Percentiles rank a stretch among this genome's conserved stretches.
Evolutionary conservation across 2,888 invertebrate genomes (phyloP).

Genomic region (Sturmia bella): DNA sequence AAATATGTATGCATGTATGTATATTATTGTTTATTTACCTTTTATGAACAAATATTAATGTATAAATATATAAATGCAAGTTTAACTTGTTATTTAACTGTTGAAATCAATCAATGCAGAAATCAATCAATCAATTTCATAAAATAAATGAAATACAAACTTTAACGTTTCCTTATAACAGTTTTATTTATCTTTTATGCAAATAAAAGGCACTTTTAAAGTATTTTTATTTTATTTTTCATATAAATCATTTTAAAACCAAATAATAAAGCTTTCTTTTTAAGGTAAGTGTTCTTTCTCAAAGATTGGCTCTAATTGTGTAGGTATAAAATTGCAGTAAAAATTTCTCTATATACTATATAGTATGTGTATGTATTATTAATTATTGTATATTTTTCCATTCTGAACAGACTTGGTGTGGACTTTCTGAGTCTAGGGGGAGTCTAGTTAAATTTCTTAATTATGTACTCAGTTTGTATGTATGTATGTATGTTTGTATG

Average conservation of each 20-base stretch:
- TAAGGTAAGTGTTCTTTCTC: neutral
- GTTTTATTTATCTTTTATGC: slow-evolving; percentile 43
- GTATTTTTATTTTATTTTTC: slow-evolving; percentile 38
- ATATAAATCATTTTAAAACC: slow-evolving; percentile 26
- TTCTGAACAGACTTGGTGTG: slow-evolving; percentile 60
- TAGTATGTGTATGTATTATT: neutral
- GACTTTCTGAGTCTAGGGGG: slow-evolving; percentile 49
- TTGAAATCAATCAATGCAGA: slow-evolving; percentile 49
- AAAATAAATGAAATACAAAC: slow-evolving; percentile 57
- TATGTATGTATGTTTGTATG: slow-evolving; percentile 28
- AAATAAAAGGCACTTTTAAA: slow-evolving; percentile 69
- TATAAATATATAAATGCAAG: slow-evolving; percentile 65
- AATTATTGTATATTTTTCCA: slow-evolving; percentile 46
- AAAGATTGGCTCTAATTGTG: slow-evolving; percentile 52
- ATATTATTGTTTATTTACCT: neutral
- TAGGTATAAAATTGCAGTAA: slow-evolving; percentile 56
- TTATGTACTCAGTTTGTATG: slow-evolving; percentile 26
- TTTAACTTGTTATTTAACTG: slow-evolving; percentile 64
- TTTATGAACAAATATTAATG: slow-evolving; percentile 21
- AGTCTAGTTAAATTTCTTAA: slow-evolving; percentile 19
- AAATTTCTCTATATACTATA: slow-evolving; percentile 34
- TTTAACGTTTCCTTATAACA: slow-evolving; percentile 66
- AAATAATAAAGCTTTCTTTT: slow-evolving; percentile 40
- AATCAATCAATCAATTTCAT: slow-evolving; percentile 54
- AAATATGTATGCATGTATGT: too few species aligned